Conservation (phyloP, 2,888 invertebrate species). For the Ectobius pallidus region DNA sequence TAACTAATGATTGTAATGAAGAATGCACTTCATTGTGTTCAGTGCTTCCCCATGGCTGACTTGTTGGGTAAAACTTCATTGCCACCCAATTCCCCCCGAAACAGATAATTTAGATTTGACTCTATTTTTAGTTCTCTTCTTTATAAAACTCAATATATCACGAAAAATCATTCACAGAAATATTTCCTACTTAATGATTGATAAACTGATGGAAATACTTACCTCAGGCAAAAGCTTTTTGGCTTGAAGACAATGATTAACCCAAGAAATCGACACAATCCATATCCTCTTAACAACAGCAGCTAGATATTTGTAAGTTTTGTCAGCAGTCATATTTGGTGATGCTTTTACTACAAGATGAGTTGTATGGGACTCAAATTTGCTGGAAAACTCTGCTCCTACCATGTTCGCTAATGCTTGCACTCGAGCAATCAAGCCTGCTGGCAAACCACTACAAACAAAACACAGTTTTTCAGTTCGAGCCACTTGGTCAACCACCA, state of each 20-base stretch:
- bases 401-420: conserved; percentile 1
- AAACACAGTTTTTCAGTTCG: conserved; percentile 1
- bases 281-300: conserved; percentile 4
- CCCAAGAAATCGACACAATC: conserved; percentile 11
- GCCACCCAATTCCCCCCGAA: no score
- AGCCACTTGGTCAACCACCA: neutral
- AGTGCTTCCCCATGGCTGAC: no score
- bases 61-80: no score
- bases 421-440: conserved; percentile 8
- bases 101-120: no score
- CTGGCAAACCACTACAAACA: conserved; percentile 23
- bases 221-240: conserved; percentile 20
- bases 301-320: conserved; percentile 9
- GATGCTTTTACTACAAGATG: conserved; percentile 13
- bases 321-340: neutral
- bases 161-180: no score
- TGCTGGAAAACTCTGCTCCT: conserved; percentile 13
- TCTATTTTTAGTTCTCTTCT: no score
- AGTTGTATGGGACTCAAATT: conserved; percentile 12
- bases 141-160: no score
- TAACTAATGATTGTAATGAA: no score
- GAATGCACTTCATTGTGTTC: no score
- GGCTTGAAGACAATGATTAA: neutral
- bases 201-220: neutral
- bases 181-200: no score